These are phyloP conservation scores for Hippocampus barbouri DNA, from an alignment of 2,113 vertebrate genomes.

Conservation along the genomic window DNA sequence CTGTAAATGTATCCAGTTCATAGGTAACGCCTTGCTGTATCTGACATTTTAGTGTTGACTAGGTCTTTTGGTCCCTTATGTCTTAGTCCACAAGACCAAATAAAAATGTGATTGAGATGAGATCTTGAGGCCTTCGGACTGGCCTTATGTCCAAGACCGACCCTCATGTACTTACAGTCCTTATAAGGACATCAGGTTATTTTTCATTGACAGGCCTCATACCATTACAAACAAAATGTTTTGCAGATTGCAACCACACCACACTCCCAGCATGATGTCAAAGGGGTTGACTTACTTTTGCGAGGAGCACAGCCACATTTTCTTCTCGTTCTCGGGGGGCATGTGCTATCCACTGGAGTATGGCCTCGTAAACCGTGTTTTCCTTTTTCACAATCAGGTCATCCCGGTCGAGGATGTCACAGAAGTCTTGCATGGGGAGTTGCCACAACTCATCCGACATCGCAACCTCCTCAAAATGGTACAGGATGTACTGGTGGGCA, in stretches of 20 bases:
- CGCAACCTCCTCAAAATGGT: slow-evolving; percentile 73
- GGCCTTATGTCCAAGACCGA: not conserved
- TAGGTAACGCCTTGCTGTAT: too few relatives aligned
- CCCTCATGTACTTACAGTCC: not conserved
- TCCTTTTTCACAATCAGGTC: slow-evolving; percentile 40
- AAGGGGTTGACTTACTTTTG: slow-evolving; percentile 35
- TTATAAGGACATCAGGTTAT: not conserved
- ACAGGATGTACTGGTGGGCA: slow-evolving; percentile 73
- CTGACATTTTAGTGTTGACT: not conserved
- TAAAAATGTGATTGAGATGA: not conserved
- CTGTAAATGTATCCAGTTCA: too few relatives aligned
- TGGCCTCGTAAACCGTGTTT: slow-evolving; percentile 16
- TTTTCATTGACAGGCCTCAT: not conserved
- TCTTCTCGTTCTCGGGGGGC: slow-evolving; percentile 1
- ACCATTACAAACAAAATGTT: not conserved
- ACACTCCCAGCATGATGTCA: not conserved
- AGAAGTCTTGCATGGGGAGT: slow-evolving; percentile 70
- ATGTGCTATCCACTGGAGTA: slow-evolving; percentile 34
- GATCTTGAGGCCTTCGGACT: not conserved
- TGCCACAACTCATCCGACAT: slow-evolving; percentile 73
- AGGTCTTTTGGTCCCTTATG: not conserved
- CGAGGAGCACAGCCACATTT: slow-evolving; percentile 20
- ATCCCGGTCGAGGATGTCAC: slow-evolving; percentile 64
- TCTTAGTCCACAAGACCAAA: not conserved
- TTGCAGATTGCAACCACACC: not conserved